Percentiles rank a stretch among this genome's conserved stretches.
Conservation (phyloP, 2,888 invertebrate genomes). For the Drosophila yooni region DNA sequence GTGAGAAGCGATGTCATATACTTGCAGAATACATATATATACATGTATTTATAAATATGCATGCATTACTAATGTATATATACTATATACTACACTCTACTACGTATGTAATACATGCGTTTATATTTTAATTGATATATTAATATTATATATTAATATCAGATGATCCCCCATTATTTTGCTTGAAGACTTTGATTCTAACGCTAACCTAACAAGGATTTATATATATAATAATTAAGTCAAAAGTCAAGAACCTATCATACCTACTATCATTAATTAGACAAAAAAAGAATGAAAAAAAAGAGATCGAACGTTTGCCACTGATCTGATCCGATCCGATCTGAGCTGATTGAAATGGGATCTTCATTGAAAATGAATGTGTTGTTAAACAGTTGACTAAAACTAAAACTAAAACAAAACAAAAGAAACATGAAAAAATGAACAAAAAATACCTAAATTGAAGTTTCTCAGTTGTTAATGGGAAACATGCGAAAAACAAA, state of each 20-base stretch:
- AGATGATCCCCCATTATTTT: conserved; percentile 41
- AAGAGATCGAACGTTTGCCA: conserved; percentile 12
- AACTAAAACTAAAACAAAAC: background rate
- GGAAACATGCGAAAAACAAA: conserved; percentile 17
- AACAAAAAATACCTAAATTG: conserved; percentile 15
- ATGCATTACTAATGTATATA: conserved; percentile 25
- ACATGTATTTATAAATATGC: conserved; percentile 18
- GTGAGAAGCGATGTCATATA: conserved; percentile 39
- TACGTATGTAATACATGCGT: conserved; percentile 66
- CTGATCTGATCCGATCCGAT: conserved; percentile 8
- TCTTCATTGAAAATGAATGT: conserved; percentile 41
- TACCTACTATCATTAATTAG: conserved; percentile 41
- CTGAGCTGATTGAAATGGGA: conserved; percentile 26
- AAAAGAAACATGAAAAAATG: conserved; percentile 1
- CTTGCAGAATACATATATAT: conserved; percentile 34
- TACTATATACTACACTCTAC: conserved; percentile 22
- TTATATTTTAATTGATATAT: conserved; percentile 61
- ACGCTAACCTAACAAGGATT: conserved; percentile 36
- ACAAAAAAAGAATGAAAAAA: background rate
- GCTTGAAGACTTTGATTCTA: conserved; percentile 46
- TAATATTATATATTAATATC: conserved; percentile 78
- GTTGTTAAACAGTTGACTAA: conserved; percentile 33
- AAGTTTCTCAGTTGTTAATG: conserved; percentile 49
- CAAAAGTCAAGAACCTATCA: conserved; percentile 58
- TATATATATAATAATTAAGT: conserved; percentile 41